These are phyloP conservation scores for Chrysochloris asiatica DNA, from an alignment of 2,113 vertebrate species.

Conservation along the genomic window DNA sequence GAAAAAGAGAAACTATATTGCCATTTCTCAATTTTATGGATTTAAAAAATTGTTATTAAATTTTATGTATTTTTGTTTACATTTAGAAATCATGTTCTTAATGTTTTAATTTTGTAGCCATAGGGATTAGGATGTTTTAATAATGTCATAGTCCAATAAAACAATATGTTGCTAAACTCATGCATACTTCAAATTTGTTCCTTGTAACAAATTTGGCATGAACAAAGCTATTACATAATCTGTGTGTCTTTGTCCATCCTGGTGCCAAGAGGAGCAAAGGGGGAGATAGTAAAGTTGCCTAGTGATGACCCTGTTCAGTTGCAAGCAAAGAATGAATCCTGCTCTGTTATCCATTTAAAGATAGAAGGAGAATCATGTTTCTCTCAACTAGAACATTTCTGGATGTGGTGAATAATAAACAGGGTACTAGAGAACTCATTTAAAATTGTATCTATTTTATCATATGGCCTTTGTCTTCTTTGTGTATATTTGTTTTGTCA, in stretches of 20 bases:
- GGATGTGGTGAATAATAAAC: background rate
- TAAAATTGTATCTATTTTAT: background rate
- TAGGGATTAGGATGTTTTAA: background rate
- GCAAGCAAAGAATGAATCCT: background rate
- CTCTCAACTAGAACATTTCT: background rate
- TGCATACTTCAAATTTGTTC: background rate
- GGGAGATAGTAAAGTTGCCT: background rate
- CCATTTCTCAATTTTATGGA: background rate
- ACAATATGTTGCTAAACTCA: background rate
- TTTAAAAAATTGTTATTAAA: background rate
- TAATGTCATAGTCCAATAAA: background rate
- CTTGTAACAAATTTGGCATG: background rate
- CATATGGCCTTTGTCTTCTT: background rate
- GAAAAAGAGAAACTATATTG: background rate
- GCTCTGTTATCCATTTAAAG: background rate
- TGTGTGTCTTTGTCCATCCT: background rate
- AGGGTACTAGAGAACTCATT: background rate
- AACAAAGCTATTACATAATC: background rate
- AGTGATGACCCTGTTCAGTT: background rate
- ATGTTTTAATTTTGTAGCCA: background rate
- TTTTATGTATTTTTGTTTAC: background rate
- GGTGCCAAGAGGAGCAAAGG: background rate
- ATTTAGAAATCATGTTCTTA: conserved; percentile 18
- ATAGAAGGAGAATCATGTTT: background rate
- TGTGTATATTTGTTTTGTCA: conserved; percentile 1